These are phyloP conservation scores for Palaemon carinicauda DNA, from an alignment of 1,140 invertebrate species.

Conservation along the genomic window DNA sequence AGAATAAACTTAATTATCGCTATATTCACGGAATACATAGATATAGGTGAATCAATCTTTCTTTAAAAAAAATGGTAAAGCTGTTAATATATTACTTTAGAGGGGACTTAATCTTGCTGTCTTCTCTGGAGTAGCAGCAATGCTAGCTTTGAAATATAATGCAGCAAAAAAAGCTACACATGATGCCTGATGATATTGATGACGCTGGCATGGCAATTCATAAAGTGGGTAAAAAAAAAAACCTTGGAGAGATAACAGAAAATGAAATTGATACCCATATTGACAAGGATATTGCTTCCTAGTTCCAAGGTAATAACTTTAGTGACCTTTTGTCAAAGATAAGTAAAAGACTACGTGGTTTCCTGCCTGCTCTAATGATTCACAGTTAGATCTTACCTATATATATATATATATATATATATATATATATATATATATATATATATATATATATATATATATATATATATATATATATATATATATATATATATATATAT, in stretches of 20 bases:
- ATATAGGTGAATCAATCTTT: background rate
- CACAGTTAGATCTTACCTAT: background rate
- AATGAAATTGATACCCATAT: background rate
- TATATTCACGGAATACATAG: background rate
- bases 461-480: too few relatives aligned
- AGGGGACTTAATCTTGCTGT: background rate
- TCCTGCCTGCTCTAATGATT: background rate
- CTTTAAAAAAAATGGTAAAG: background rate
- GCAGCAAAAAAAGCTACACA: slow-evolving; percentile 6
- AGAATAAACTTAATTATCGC: background rate
- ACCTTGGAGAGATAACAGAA: background rate
- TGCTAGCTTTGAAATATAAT: background rate
- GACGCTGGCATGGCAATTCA: background rate
- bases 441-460: too few relatives aligned
- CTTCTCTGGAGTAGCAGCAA: slow-evolving; percentile 6
- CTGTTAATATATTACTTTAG: background rate
- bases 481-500: too few relatives aligned
- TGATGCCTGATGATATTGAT: background rate
- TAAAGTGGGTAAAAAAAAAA: background rate
- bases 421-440: too few relatives aligned
- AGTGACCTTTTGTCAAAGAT: background rate
- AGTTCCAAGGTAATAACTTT: background rate
- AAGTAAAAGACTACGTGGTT: background rate
- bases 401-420: too few relatives aligned
- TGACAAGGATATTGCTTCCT: slow-evolving; percentile 6